phyloP scores from a whole-genome alignment of 2,113 vertebrate species.

The Campylomormyrus tamandua region DNA sequence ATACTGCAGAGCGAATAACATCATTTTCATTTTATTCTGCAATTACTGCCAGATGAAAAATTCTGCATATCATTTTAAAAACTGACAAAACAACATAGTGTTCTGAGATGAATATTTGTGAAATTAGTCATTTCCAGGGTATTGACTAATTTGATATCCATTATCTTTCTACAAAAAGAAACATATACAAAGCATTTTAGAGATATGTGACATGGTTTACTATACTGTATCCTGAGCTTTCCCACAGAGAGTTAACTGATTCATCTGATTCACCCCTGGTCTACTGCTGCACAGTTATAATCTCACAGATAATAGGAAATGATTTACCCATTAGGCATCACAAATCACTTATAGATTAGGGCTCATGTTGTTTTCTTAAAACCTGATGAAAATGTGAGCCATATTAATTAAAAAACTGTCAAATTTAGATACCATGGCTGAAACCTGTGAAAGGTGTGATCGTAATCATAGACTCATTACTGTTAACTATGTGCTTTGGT shows the following conservation, averaged over 20 bases:
- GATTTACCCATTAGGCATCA: constrained; percentile 42
- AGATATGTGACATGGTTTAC: constrained; percentile 25
- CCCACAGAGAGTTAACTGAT: constrained; percentile 49
- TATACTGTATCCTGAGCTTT: constrained; percentile 42
- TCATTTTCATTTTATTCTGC: constrained; percentile 29
- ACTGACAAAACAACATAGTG: neutral
- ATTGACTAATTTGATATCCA: neutral
- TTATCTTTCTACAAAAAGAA: constrained; percentile 40
- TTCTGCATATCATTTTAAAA: neutral
- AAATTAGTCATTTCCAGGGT: constrained; percentile 11
- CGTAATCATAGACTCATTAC: neutral
- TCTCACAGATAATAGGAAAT: constrained; percentile 49
- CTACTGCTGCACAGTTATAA: constrained; percentile 43
- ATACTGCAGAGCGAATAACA: constrained; percentile 38
- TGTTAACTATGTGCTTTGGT: neutral
- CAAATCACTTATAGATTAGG: constrained; percentile 54
- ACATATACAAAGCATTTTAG: constrained; percentile 36
- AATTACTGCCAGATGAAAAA: constrained; percentile 33
- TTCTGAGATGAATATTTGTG: constrained; percentile 18
- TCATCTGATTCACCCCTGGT: constrained; percentile 46
- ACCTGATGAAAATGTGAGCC: constrained; percentile 13
- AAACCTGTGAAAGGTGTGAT: neutral
- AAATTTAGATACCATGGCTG: neutral
- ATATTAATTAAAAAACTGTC: constrained; percentile 17
- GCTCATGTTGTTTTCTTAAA: constrained; percentile 36